Evolutionary conservation across 64 coral and sea anemone species (phyloP).

Genomic region (Hydrozoanthus tunicans): DNA sequence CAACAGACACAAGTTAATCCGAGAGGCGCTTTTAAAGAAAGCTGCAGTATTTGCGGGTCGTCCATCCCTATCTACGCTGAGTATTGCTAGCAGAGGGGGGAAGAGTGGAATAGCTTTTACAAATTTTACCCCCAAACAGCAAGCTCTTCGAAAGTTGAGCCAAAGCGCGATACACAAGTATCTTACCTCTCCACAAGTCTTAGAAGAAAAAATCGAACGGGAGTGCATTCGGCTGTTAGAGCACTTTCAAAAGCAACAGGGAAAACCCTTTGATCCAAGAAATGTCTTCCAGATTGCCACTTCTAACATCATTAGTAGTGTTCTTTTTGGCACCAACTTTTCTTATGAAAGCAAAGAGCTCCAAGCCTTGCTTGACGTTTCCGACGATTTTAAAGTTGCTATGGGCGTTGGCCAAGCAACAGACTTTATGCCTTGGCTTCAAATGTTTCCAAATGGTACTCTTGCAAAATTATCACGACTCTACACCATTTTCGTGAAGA

Average conservation of each 20-base stretch:
- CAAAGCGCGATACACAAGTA: slow-evolving; percentile 36
- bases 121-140: slow-evolving; percentile 40
- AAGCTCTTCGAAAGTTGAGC: slow-evolving; percentile 39
- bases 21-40: slow-evolving; percentile 75
- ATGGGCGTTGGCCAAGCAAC: slow-evolving; percentile 23
- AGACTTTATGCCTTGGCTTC: slow-evolving; percentile 77
- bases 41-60: slow-evolving; percentile 70
- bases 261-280: slow-evolving; percentile 60
- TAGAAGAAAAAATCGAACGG: slow-evolving; percentile 28
- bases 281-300: slow-evolving; percentile 69
- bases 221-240: slow-evolving; percentile 53
- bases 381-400: slow-evolving; percentile 41
- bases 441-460: slow-evolving; percentile 51
- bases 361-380: slow-evolving; percentile 34
- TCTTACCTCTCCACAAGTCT: not conserved
- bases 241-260: slow-evolving; percentile 36
- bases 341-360: slow-evolving; percentile 51
- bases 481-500: not conserved
- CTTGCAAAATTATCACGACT: slow-evolving; percentile 24
- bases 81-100: slow-evolving; percentile 10
- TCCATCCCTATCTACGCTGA: slow-evolving; percentile 54
- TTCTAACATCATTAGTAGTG: slow-evolving; percentile 52
- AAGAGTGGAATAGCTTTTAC: slow-evolving; percentile 36
- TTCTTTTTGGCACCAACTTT: slow-evolving; percentile 54
- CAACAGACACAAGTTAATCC: slow-evolving; percentile 63